These are phyloP conservation scores for Yasuhikotakia modesta DNA, from an alignment of 2,797 vertebrate genomes.

Conservation along the genomic window DNA sequence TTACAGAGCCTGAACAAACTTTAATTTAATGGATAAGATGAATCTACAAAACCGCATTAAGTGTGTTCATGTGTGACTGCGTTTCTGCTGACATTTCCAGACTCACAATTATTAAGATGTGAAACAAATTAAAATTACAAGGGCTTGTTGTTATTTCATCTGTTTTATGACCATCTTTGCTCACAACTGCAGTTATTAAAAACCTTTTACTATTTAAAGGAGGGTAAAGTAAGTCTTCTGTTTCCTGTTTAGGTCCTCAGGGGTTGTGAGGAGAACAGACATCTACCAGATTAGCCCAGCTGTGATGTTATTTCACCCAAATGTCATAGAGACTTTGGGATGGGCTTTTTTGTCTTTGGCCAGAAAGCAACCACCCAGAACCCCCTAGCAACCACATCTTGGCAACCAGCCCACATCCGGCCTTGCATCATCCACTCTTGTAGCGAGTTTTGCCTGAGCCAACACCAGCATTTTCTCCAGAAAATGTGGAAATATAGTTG, in stretches of 20 bases:
- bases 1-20: constrained; percentile 67
- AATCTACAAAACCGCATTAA: constrained; percentile 78
- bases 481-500: background rate
- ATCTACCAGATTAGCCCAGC: background rate
- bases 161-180: constrained; percentile 51
- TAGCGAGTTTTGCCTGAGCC: background rate
- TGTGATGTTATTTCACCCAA: background rate
- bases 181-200: constrained; percentile 49
- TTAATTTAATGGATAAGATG: constrained; percentile 75
- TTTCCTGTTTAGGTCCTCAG: background rate
- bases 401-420: background rate
- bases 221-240: constrained; percentile 20
- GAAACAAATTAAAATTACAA: constrained; percentile 79
- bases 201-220: constrained; percentile 16
- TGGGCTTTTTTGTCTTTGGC: background rate
- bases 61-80: constrained; percentile 81
- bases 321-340: no score
- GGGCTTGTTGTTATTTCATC: constrained; percentile 77
- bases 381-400: background rate
- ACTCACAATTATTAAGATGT: constrained; percentile 80
- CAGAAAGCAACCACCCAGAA: background rate
- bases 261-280: background rate
- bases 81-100: constrained; percentile 82
- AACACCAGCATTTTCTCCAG: background rate
- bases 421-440: no score